Conservation (phyloP, 2,888 invertebrate species). For the Sturmia bella region DNA sequence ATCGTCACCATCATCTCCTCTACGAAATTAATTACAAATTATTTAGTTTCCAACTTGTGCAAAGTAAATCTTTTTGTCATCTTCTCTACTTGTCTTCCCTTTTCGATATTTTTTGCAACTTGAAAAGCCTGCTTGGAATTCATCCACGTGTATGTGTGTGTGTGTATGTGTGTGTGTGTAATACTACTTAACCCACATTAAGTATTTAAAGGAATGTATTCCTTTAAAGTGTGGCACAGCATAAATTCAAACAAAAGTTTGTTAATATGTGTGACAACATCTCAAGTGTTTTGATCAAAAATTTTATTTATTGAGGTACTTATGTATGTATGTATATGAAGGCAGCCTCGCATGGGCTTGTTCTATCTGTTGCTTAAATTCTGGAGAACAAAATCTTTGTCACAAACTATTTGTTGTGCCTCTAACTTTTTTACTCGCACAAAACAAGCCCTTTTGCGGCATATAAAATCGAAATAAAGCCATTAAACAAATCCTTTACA, state of each 20-base stretch:
- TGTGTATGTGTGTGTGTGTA: constrained; percentile 12
- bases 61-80: constrained; percentile 14
- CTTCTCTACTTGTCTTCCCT: constrained; percentile 1
- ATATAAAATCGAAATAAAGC: too few species aligned
- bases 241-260: neutral
- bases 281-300: constrained; percentile 39
- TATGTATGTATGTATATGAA: constrained; percentile 9
- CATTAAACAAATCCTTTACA: too few species aligned
- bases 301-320: constrained; percentile 28
- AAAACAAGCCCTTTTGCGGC: too few species aligned
- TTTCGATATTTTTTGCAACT: constrained; percentile 29
- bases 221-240: constrained; percentile 20
- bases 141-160: neutral
- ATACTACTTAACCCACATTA: constrained; percentile 51
- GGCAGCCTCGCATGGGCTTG: neutral
- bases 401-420: too few species aligned
- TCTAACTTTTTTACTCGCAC: too few species aligned
- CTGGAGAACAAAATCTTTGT: too few species aligned
- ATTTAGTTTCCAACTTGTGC: constrained; percentile 40
- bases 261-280: constrained; percentile 12
- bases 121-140: constrained; percentile 25
- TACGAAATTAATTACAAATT: constrained; percentile 54
- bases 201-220: constrained; percentile 2
- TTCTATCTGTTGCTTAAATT: neutral
- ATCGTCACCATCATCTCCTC: constrained; percentile 18